phyloP scores from a whole-genome alignment of 2,888 invertebrate genomes.

The Himalopsyche kuldschensis region DNA sequence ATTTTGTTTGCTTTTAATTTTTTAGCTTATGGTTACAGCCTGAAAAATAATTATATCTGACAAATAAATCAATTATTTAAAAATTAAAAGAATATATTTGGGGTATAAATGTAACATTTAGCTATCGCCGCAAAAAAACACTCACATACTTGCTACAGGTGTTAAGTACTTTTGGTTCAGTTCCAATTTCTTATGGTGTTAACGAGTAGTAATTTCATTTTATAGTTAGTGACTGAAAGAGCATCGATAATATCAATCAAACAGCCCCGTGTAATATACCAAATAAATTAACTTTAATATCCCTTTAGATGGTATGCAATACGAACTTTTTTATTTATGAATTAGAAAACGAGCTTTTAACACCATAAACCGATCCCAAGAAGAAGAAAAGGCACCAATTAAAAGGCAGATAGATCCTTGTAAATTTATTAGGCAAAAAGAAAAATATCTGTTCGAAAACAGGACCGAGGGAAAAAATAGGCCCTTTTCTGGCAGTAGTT shows the following conservation, averaged over 20 bases:
- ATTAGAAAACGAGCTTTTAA: background rate
- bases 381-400: background rate
- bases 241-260: background rate
- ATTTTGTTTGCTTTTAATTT: no score
- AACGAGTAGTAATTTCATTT: no score
- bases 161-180: no score
- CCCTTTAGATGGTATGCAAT: background rate
- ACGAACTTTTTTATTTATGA: background rate
- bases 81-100: no score
- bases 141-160: no score
- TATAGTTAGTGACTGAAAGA: background rate
- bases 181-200: no score
- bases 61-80: no score
- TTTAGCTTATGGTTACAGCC: no score
- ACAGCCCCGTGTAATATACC: background rate
- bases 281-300: background rate
- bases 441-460: background rate
- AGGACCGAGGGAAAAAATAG: background rate
- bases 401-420: slow-evolving; percentile 15
- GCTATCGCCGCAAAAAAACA: no score
- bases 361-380: background rate
- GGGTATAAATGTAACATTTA: no score
- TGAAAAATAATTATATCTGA: no score
- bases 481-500: background rate
- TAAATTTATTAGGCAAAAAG: slow-evolving; percentile 32